A percentile compares a stretch with the other conserved stretches of the same genome.
phyloP scores from a whole-genome alignment of 2,797 vertebrate species.

The Buphagus erythrorhynchus region DNA sequence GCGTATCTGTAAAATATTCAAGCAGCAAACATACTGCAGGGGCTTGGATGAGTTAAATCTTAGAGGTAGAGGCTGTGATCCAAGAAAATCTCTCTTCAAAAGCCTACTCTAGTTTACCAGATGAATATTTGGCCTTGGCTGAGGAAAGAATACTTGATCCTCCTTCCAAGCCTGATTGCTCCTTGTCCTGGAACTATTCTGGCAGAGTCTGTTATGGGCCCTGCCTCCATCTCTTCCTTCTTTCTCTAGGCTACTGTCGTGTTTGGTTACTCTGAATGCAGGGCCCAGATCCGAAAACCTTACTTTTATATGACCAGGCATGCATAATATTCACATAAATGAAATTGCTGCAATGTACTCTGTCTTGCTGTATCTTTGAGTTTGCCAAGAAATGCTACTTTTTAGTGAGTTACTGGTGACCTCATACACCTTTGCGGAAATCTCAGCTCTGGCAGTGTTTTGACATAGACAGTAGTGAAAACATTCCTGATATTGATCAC shows the following conservation, averaged over 20 bases:
- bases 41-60: conserved; percentile 9
- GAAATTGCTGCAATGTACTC: not conserved
- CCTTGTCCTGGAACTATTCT: conserved; percentile 22
- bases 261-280: not conserved
- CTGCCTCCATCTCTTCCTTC: not conserved
- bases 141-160: conserved; percentile 18
- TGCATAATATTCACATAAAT: not conserved
- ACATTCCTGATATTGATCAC: not conserved
- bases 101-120: not conserved
- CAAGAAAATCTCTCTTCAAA: conserved; percentile 6
- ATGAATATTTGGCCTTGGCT: conserved; percentile 18
- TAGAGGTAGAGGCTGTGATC: not conserved
- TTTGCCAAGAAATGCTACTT: not conserved
- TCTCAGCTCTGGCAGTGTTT: not conserved
- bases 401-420: not conserved
- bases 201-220: not conserved
- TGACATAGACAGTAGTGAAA: not conserved
- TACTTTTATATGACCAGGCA: not conserved
- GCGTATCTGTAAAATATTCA: not conserved
- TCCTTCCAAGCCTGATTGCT: not conserved
- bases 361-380: not conserved
- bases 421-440: not conserved
- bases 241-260: not conserved
- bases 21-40: not conserved
- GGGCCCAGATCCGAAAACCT: not conserved